A percentile compares a stretch with the other conserved stretches of the same genome.
phyloP scores from a whole-genome alignment of 2,113 vertebrate genomes.

The Leucopsar rothschildi region DNA sequence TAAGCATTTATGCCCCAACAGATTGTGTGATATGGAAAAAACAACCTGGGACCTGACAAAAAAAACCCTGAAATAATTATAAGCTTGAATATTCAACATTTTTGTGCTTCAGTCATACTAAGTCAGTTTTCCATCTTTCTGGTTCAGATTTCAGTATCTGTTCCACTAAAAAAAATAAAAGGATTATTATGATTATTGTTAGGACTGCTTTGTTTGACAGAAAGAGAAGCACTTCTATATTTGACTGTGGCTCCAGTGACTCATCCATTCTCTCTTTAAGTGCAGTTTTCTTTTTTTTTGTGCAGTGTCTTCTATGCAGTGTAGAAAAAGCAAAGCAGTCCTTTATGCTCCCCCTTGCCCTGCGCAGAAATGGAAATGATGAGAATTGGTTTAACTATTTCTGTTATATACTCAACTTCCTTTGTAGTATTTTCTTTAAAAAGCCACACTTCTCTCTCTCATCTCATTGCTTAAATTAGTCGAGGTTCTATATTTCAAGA shows the following conservation, averaged over 20 bases:
- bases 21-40: not conserved
- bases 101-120: not conserved
- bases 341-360: not conserved
- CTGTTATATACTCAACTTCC: not conserved
- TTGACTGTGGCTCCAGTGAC: not conserved
- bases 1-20: not conserved
- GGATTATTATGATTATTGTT: not conserved
- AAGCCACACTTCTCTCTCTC: fast-evolving
- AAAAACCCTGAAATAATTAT: not conserved
- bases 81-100: not conserved
- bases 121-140: not conserved
- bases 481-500: not conserved
- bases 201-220: not conserved
- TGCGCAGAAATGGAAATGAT: not conserved
- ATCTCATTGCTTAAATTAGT: not conserved
- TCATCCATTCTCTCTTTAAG: not conserved
- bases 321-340: not conserved
- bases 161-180: not conserved
- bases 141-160: not conserved
- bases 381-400: not conserved
- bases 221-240: not conserved
- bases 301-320: not conserved
- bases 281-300: not conserved
- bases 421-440: not conserved
- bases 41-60: not conserved